phyloP scores from a whole-genome alignment of 1,140 invertebrate genomes.

The Agraylea sexmaculata region DNA sequence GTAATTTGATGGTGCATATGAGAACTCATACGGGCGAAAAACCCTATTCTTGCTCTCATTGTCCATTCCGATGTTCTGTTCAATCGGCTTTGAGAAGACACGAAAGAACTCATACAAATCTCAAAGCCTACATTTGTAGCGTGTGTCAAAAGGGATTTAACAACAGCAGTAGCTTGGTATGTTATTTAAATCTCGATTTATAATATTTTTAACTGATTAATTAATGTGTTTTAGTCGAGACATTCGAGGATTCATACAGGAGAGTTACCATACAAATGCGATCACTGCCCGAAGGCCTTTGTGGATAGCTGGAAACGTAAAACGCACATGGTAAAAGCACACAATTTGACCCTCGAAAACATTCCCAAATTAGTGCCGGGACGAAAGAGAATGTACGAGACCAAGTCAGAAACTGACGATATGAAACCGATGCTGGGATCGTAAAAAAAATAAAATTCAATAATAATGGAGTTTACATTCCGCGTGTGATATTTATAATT shows the following conservation, averaged over 20 bases:
- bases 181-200: not conserved
- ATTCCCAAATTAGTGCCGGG: constrained; percentile 25
- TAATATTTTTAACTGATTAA: constrained; percentile 2
- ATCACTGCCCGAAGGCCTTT: constrained; percentile 59
- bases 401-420: too few species aligned
- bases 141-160: constrained; percentile 19
- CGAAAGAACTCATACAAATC: constrained; percentile 14
- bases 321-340: constrained; percentile 33
- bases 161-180: constrained; percentile 17
- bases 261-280: constrained; percentile 70
- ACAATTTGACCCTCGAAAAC: constrained; percentile 27
- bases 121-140: constrained; percentile 10
- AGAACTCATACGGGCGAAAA: constrained; percentile 42
- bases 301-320: constrained; percentile 39
- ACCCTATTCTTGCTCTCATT: constrained; percentile 41
- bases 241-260: constrained; percentile 66
- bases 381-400: constrained; percentile 15
- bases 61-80: constrained; percentile 21
- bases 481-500: too few species aligned
- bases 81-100: constrained; percentile 18
- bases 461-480: too few species aligned
- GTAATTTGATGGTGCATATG: constrained; percentile 21
- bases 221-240: constrained; percentile 26
- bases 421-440: too few species aligned
- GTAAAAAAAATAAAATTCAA: too few species aligned